Conservation (phyloP, 2,888 invertebrate species). For the Ennomos quercinarius region DNA sequence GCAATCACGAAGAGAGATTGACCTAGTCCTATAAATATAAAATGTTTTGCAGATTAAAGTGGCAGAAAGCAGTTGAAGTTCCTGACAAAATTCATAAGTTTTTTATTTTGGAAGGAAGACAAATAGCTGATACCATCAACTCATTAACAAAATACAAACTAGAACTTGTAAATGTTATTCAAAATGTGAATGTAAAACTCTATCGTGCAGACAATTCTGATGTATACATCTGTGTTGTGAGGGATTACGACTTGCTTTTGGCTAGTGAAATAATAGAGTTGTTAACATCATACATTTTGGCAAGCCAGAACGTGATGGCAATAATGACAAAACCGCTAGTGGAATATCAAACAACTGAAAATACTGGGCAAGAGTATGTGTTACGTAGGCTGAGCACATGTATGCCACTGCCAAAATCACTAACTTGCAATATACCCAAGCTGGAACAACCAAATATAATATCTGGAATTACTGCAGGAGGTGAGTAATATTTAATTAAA, state of each 20-base stretch:
- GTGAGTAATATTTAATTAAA: constrained; percentile 48
- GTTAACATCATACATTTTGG: constrained; percentile 57
- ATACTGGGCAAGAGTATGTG: constrained; percentile 53
- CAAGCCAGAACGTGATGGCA: constrained; percentile 62
- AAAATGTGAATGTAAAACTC: constrained; percentile 61
- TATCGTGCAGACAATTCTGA: constrained; percentile 55
- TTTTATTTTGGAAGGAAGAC: constrained; percentile 73
- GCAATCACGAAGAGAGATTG: no score
- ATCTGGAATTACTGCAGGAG: constrained; percentile 78
- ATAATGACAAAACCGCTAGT: constrained; percentile 69
- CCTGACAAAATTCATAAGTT: constrained; percentile 60
- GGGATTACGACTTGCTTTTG: constrained; percentile 67
- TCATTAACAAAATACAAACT: constrained; percentile 48
- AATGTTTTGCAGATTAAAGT: constrained; percentile 63
- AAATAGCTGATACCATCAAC: constrained; percentile 63
- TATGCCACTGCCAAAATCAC: constrained; percentile 37
- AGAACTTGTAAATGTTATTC: constrained; percentile 58
- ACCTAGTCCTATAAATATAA: no score
- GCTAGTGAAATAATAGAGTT: constrained; percentile 72
- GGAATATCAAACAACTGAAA: constrained; percentile 65
- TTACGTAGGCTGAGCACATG: constrained; percentile 61
- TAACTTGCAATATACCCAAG: constrained; percentile 53
- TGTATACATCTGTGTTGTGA: constrained; percentile 66
- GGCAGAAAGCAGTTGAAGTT: constrained; percentile 50
- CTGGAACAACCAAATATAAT: constrained; percentile 81